Conservation (phyloP, 2,797 vertebrate species). For the Clamator glandarius region DNA sequence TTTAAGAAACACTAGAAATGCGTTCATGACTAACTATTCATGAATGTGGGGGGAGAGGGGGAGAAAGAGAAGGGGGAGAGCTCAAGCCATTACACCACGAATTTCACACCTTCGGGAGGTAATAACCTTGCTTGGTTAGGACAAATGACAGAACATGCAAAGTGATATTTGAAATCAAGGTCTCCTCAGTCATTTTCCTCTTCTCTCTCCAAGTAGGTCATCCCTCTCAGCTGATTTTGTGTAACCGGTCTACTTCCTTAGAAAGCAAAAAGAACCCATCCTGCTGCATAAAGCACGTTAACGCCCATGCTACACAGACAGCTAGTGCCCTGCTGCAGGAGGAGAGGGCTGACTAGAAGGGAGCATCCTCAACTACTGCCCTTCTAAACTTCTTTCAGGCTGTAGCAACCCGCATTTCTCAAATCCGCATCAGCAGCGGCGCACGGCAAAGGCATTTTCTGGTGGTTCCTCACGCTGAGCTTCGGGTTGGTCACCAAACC, state of each 20-base stretch:
- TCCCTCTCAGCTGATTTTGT: neutral
- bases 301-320: neutral
- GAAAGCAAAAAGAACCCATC: neutral
- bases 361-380: neutral
- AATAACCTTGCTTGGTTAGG: neutral
- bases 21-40: neutral
- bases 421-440: neutral
- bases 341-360: neutral
- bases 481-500: neutral
- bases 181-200: neutral
- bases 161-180: neutral
- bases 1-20: neutral
- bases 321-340: neutral
- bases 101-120: conserved; percentile 6
- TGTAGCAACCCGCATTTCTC: neutral
- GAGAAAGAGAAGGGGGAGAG: neutral
- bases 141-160: neutral
- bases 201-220: neutral
- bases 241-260: neutral
- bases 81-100: neutral
- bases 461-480: neutral
- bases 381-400: neutral
- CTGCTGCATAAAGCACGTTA: neutral
- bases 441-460: neutral
- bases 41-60: neutral